Evolutionary conservation across 35 echinoderm and acorn worm genomes (phyloP), one percentile per base, ranked within the genome.

Genomic region (Acanthaster planci): DNA sequence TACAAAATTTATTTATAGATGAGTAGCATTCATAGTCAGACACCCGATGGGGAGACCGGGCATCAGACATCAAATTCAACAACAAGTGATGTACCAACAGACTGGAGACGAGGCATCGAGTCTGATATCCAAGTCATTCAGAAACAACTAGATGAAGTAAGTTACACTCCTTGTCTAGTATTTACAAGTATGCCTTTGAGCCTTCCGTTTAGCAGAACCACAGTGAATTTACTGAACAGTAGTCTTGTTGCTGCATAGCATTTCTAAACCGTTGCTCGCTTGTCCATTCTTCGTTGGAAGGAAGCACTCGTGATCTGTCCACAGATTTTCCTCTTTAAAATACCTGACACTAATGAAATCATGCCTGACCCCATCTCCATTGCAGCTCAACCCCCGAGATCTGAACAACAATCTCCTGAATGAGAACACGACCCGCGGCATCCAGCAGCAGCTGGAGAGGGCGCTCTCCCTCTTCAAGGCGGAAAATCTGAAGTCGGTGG

Each of bases 371-470:
- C 22, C 54, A 37, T 67, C 12, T 85, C 0, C 8, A 30, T 76
- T 76, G 6, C 32, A 88, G 86, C 44, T 88, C 19, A 67, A 80
- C 29, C 77, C 77, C 21, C 32, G 35, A 22, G 56, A 80, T 42
- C 86, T 88, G 8, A 88, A 80, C 17, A 80, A 80, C 44, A 88
- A 88, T 51, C 77, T 88, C 22, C 53, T 80, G 54, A 64, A 81
- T 39, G 23, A 39, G 30, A 88, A 88, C 78, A 88, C 86, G 52
- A 88, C 86, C 37, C 59, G 40, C 9, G 84, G 84, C 27, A 72
- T 86, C 1, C 77, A 88, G 57, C n/a, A 8, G 8, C 30, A 77
- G n/a, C 38, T 86, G 31, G 35, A 51, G 2, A 47, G 54, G n/a
- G 16, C 75, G 21, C 19, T 76, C 2, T 8, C 76, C 1, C 9